Percentiles rank a stretch among this genome's conserved stretches.
phyloP scores from a whole-genome alignment of 1,140 invertebrate species.

The Drosophila pectinifera region DNA sequence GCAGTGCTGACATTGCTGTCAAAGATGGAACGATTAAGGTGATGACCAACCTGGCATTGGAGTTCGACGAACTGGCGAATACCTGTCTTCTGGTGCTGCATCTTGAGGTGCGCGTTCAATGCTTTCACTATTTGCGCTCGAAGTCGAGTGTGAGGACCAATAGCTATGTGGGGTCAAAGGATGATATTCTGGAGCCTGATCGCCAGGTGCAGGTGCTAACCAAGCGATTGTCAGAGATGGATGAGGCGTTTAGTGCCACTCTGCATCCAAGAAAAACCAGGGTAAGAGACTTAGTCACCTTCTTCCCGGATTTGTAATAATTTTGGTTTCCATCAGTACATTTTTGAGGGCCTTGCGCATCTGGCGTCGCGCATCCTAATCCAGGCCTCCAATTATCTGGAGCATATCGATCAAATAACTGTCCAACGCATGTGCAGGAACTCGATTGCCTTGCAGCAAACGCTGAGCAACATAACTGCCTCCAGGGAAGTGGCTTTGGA shows the following conservation, averaged over 20 bases:
- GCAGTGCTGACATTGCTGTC: constrained; percentile 66
- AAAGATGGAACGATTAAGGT: constrained; percentile 85
- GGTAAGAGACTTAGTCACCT: constrained; percentile 83
- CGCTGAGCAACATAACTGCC: constrained; percentile 93
- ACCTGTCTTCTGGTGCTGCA: constrained; percentile 96
- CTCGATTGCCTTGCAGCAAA: constrained; percentile 94
- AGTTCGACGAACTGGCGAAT: constrained; percentile 95
- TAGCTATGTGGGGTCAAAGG: constrained; percentile 79
- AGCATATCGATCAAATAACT: constrained; percentile 91
- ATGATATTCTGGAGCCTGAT: constrained; percentile 90
- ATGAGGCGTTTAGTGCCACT: constrained; percentile 91
- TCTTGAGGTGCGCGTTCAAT: constrained; percentile 97
- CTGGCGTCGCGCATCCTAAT: constrained; percentile 94
- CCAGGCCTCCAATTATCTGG: constrained; percentile 92
- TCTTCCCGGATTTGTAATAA: not conserved
- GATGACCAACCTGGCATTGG: constrained; percentile 89
- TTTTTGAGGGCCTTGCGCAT: constrained; percentile 97
- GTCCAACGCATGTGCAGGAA: constrained; percentile 94
- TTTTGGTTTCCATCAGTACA: constrained; percentile 89
- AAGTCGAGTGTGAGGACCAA: constrained; percentile 71
- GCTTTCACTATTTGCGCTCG: constrained; percentile 94
- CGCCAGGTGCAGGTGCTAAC: constrained; percentile 92
- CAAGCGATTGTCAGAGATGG: constrained; percentile 91
- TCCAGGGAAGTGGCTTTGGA: constrained; percentile 93
- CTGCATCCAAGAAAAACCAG: constrained; percentile 92